phyloP scores from a whole-genome alignment of 2,113 vertebrate genomes.

The Loxodonta africana region DNA sequence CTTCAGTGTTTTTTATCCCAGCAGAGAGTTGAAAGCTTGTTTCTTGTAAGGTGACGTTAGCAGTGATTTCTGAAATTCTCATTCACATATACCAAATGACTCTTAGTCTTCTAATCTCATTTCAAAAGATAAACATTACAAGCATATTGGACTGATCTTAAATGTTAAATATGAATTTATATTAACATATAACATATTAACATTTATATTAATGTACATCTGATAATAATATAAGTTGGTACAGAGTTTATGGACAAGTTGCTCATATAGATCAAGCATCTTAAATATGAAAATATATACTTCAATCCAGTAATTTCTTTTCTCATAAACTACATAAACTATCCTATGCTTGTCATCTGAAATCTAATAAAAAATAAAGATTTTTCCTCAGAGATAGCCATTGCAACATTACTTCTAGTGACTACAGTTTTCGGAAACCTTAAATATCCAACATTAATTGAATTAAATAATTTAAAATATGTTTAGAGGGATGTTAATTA shows the following conservation, averaged over 20 bases:
- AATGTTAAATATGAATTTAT: neutral
- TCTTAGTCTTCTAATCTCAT: slow-evolving; percentile 39
- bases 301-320: neutral
- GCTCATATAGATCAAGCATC: neutral
- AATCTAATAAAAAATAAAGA: neutral
- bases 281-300: neutral
- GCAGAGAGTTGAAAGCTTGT: neutral
- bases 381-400: neutral
- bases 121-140: slow-evolving; percentile 36
- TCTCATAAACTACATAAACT: neutral
- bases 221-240: slow-evolving; percentile 18
- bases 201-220: neutral
- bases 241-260: neutral
- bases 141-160: neutral
- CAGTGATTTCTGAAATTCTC: slow-evolving; percentile 42
- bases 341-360: neutral
- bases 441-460: neutral
- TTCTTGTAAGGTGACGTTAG: neutral
- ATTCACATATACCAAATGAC: neutral
- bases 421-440: neutral
- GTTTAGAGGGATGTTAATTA: slow-evolving; percentile 28
- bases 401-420: neutral
- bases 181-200: neutral
- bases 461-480: slow-evolving; percentile 2
- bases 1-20: slow-evolving; percentile 44